Base-by-base conservation (phyloP, 2,113 vertebrate genomes). In the Haemorhous mexicanus region DNA sequence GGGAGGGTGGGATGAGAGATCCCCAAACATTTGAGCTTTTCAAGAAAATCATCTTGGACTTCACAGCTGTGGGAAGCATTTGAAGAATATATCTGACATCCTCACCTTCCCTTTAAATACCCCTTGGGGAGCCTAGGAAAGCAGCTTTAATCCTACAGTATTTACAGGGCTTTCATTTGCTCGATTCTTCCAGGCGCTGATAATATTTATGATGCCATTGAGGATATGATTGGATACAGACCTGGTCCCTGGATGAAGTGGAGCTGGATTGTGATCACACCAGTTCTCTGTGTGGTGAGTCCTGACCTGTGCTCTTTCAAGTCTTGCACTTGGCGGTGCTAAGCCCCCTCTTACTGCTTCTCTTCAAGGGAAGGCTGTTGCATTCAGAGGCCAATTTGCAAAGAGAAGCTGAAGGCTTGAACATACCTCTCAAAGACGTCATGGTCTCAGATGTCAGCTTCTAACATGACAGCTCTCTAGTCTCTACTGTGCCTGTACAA, bases 211-310 rank as follows among this genome's bases (percentile, higher is more conserved):
- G 98, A 99, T 87, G 99, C 98, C 93, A 98, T 99, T 94, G 99
- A 99, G 96, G 99, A 99, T 94, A 99, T 99, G 99, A 99, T 99
- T 89, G 99, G 99, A 97, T 99, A 99, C 97, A 98, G 98, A 98
- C 99, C 99, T 79, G 99, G 99, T 95, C 95, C 98, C 32, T 99
- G 99, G 99, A 99, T 99, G 99, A 99, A 99, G 96, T 99, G 98
- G 99, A 99, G 99, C 98, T 99, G 99, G 99, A 98, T 98, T 95
- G 82, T 99, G 82, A 98, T 99, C 97, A 99, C 99, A 67, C 99
- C 99, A 52, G 96, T 99, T 96, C 99, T 99, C 70, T 99, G 99
- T 27, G 97, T 99, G 98, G 99, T 99, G 95, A 98, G 99, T 98
- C 28, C 41, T 69, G 76, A 68, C 78, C 37, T 8, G 13, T 33